Base-by-base conservation (phyloP, 2,888 invertebrate species). In the Parnassius apollo region DNA sequence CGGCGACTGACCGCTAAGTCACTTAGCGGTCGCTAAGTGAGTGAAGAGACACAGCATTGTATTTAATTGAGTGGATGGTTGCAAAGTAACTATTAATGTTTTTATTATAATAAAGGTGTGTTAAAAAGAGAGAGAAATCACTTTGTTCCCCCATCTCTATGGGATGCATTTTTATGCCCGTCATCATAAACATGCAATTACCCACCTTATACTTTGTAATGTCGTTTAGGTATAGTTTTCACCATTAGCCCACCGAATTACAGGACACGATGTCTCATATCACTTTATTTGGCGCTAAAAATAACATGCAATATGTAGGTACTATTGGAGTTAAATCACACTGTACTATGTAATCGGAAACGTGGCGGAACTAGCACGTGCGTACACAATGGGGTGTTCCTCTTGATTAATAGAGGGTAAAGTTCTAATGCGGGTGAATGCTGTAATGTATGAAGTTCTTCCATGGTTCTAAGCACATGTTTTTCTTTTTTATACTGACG, bases 281-380 rank as follows among this genome's bases (percentile, higher is more conserved):
- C 42, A 48, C 42, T 9, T 12, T 7, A 13, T 55, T 59, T 50
- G 54, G 25, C 52, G 57, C 35, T 51, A 11, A 55, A 59, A 55
- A 46, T 45, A 45, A 53, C 53, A 64, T 44, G 18, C 48, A 25
- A 25, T 2, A 25, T 25, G 25, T 25, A 25, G 13, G 13, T 42
- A 58, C 12, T 25, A 49, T 18, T 49, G 59, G 49, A 44, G 42
- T 35, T 53, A 52, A 61, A 52, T 57, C 51, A 18, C 42, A 18
- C 42, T 4, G 22, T 2, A 42, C 42, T 8, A 13, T 12, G 45
- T 44, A 48, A 52, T 45, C 25, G 57, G 58, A 56, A 59, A 25
- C 25, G 42, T 42, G 12, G 25, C 67, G 68, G 68, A 66, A 61
- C 65, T 44, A 61, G 65, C 80, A 80, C 80, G 80, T 80, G 80